Base-by-base conservation (phyloP, 2,797 vertebrate genomes). In the Darevskia nairensis region DNA sequence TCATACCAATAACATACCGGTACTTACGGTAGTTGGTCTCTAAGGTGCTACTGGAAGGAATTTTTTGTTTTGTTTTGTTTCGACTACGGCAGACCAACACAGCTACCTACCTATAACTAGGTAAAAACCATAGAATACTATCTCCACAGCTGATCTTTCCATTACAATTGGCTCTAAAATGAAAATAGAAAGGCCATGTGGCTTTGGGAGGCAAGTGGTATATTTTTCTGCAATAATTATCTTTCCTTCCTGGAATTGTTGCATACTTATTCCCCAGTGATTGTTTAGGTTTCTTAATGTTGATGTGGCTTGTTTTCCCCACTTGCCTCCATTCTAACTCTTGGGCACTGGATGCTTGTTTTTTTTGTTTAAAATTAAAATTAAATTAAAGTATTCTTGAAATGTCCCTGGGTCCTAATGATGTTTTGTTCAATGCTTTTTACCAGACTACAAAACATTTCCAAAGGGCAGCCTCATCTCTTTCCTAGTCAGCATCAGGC, bases 401-500 rank as follows among this genome's bases (percentile, higher is more conserved):
- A 77, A n/a, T 61, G 39, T 76, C 35, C 21, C n/a, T 44, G 72
- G 72, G 8, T 27, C 72, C 39, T 41, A 44, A 25, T 23, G 11
- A 39, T n/a, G 25, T 61, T 76, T n/a, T 6, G n/a, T 23, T 32
- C 61, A 81, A 39, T 81, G 80, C 11, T 41, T 81, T 41, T n/a
- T 80, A 61, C 59, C 50, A 35, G 66, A 69, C 66, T n/a, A 69
- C 27, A 27, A 23, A 76, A 13, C 7, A 39, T 41, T 66, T 66
- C 80, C 80, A 66, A 64, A 39, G 10, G 79, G 59, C 21, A 80
- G 23, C 64, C 79, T 13, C 17, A 32, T 76, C 59, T 23, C 13
- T 61, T 85, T 85, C 76, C 35, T 85, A 85, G 44, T 27, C 3
- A 55, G 76, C 71, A 55, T 76, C 83, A 64, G 55, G 35, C 50